Evolutionary conservation across 2,113 vertebrate genomes (phyloP), one percentile per base, ranked within the genome.

Genomic region (Ictalurus furcatus): DNA sequence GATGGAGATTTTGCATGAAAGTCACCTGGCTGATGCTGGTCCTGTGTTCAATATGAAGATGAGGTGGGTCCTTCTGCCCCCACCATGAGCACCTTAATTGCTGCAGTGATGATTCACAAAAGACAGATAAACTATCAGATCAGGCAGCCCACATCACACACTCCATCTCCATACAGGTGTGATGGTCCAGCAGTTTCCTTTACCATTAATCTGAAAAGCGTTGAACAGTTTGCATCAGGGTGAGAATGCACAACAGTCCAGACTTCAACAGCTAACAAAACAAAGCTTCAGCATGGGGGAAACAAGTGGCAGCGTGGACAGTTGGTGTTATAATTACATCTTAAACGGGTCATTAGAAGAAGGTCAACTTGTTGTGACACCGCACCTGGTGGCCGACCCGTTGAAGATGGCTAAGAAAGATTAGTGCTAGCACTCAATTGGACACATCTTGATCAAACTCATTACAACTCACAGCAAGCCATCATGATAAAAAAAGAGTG

Each of bases 271-370:
- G 54, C 48, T 56, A 67, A 59, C 83, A 52, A 89, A 61, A 79
- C n/a, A 67, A 65, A 88, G 74, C 56, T 73, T 89, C 83, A 83
- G 69, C 52, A 73, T 82, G 65, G 69, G 71, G 84, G 67, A 74
- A 85, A 87, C 90, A 88, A 88, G 87, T 81, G 67, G 87, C 83
- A 74, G 84, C 44, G 79, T 76, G 87, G 87, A 91, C 90, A 91
- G 90, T 91, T 90, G 90, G 90, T 88, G 78, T 91, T 90, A 84
- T 91, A 91, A 91, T 91, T 91, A 91, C 89, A 91, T 91, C 89
- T 88, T 87, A 85, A 88, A 86, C 30, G 80, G 89, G 80, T 90
- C 71, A 44, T 90, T 90, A 91, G 90, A 83, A 40, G 71, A 86
- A 90, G 90, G 90, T 91, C 89, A 87, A 82, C 80, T 61, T 58